Base-by-base conservation (phyloP, 2,888 invertebrate species). In the Anaspis maculata region DNA sequence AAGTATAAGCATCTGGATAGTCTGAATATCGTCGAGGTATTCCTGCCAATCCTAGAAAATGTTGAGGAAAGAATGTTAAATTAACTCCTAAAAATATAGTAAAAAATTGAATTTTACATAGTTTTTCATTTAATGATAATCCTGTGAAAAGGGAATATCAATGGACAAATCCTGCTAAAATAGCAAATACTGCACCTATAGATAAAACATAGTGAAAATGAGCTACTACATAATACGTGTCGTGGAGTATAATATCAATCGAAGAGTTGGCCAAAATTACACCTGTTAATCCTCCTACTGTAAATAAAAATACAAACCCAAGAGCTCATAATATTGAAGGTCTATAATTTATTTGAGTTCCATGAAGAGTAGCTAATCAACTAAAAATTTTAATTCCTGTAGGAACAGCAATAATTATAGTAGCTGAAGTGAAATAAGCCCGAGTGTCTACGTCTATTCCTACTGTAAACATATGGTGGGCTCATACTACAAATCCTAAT, bases 341-440 rank as follows among this genome's bases (percentile, higher is more conserved):
- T 0, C 70, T 73, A 51, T 70, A 74, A 30, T 66, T 68, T 52
- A 82, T 58, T 70, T 74, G 72, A 14, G 73, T 66, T 45, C 82
- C 82, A 54, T 77, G 73, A 13, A 83, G 45, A 9, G 81, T 81
- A 1, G 80, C 78, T 66, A 83, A 52, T 76, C 83, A 85, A 15
- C 81, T 79, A 66, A 85, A 85, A 68, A 87, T 74, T 74, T 86
- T 86, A 73, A 87, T 82, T 48, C 84, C 86, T 11, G 86, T 87
- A 0, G 86, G 85, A 0, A 87, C 74, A 1, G 83, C 85, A 83
- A 87, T 87, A 73, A 87, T 81, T 76, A 85, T 85, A 11, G 85
- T 87, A 0, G 83, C 84, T 26, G 85, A 79, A 0, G 84, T 86
- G 62, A 87, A 87, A 61, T 86, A 87, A 13, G 85, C 84, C 64